These are phyloP conservation scores for Gastrophryne carolinensis DNA, from an alignment of 2,797 vertebrate species.

Conservation along the genomic window DNA sequence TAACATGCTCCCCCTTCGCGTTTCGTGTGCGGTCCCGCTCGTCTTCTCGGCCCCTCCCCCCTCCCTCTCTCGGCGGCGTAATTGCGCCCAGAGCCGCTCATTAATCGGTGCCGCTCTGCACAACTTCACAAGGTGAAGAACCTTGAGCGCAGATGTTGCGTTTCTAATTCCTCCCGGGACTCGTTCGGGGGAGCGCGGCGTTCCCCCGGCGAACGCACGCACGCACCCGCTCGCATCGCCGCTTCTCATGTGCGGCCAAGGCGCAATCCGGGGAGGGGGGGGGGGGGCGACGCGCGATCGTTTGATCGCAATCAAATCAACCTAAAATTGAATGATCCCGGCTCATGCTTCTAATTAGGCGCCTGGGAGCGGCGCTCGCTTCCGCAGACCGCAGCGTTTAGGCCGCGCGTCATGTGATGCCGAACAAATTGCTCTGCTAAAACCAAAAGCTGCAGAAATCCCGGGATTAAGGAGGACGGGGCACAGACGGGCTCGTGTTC, in stretches of 20 bases:
- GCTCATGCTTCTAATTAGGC: conserved; percentile 58
- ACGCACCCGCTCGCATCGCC: not conserved
- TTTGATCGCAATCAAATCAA: conserved; percentile 48
- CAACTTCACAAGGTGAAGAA: not conserved
- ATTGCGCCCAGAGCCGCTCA: not conserved
- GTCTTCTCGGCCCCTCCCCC: no score
- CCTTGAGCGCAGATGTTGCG: conserved; percentile 35
- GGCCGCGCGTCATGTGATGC: conserved; percentile 61
- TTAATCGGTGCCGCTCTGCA: conserved; percentile 1
- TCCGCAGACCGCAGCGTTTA: conserved; percentile 60
- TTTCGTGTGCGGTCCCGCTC: no score
- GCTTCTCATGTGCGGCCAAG: conserved; percentile 53
- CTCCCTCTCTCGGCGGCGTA: no score
- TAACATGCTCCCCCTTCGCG: not conserved
- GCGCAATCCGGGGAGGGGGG: no score
- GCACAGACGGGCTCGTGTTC: conserved; percentile 53
- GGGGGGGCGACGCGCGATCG: conserved; percentile 26
- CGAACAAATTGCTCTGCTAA: conserved; percentile 63
- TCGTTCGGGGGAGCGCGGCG: conserved; percentile 45
- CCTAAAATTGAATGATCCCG: conserved; percentile 50
- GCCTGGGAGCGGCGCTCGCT: conserved; percentile 51
- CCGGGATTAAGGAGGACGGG: conserved; percentile 57
- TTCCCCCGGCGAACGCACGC: conserved; percentile 28
- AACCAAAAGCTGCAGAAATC: conserved; percentile 67
- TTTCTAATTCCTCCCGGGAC: conserved; percentile 13